Evolutionary conservation across 35 echinoderm and acorn worm species (phyloP), one percentile per base, ranked within the genome.

Genomic region (Holothuria glaberrima): DNA sequence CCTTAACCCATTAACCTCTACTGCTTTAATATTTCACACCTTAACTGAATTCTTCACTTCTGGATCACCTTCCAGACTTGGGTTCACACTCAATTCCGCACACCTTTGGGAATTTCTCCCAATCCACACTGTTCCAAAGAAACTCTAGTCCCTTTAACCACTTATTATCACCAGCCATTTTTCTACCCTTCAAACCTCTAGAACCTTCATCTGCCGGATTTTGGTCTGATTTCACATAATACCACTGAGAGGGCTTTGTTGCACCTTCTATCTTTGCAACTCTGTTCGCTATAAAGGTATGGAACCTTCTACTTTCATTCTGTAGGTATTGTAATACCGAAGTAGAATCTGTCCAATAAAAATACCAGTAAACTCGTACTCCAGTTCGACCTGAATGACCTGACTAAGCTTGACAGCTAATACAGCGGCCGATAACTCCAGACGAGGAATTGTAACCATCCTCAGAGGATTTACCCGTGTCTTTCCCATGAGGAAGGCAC

Each of bases 161-260:
- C 64, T 68, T 28, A 68, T 68, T 68, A 32, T 68, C 64, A 68
- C 64, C 64, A 68, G 64, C 64, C 64, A 68, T 68, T 12, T 68
- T 19, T 12, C 22, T 68, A 68, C 64, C 64, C 64, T 32, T 68
- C 64, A 77, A 24, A 77, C 84, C 84, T 38, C 83, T 64, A 29
- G 83, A 87, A 22, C 24, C 62, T 34, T 87, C 83, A 87, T 87
- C 83, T 0, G 59, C 83, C 67, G 83, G 62, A 87, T 87, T 87
- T 29, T 38, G 26, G 6, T 24, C 41, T 29, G 83, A 66, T 13
- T 63, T 63, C 19, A 87, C 58, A 87, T 87, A 68, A 58, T 59
- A 32, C 58, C 83, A 87, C 83, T 87, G 83, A 66, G 57, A 63
- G 5, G 27, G 44, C 22, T 67, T 35, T 63, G 59, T 58, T 22